Percentiles rank a stretch among this genome's conserved stretches.
Conservation (phyloP, 53 echinoderm and acorn worm species). For the Paracentrotus lividus region DNA sequence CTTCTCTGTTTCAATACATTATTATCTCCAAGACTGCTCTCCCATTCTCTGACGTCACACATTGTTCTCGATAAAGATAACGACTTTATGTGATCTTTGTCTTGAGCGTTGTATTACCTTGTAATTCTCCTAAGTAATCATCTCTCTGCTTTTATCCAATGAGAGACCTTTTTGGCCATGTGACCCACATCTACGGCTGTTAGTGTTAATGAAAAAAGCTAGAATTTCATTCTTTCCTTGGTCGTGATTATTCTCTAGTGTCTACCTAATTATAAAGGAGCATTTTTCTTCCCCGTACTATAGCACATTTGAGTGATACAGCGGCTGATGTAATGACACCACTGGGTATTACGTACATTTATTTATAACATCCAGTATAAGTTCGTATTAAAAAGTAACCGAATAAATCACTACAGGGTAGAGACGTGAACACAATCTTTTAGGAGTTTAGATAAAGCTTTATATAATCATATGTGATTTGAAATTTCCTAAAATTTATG, state of each 20-base stretch:
- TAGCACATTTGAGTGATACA: neutral
- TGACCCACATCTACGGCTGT: neutral
- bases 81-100: neutral
- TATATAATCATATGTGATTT: no score
- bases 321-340: neutral
- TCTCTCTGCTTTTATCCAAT: neutral
- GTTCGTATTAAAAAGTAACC: neutral
- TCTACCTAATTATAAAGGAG: neutral
- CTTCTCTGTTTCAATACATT: neutral
- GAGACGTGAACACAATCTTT: neutral
- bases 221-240: neutral
- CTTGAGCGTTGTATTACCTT: neutral
- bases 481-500: no score
- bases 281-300: neutral
- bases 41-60: neutral
- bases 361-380: neutral
- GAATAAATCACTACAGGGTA: neutral
- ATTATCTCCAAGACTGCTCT: neutral
- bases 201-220: conserved; percentile 2
- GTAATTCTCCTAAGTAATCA: neutral
- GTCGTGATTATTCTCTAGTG: neutral
- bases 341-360: neutral
- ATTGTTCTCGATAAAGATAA: conserved; percentile 31
- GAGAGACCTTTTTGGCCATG: neutral
- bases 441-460: no score